These are phyloP conservation scores for Eudyptes chrysolophus DNA, from an alignment of 2,113 vertebrate genomes.

Conservation along the genomic window DNA sequence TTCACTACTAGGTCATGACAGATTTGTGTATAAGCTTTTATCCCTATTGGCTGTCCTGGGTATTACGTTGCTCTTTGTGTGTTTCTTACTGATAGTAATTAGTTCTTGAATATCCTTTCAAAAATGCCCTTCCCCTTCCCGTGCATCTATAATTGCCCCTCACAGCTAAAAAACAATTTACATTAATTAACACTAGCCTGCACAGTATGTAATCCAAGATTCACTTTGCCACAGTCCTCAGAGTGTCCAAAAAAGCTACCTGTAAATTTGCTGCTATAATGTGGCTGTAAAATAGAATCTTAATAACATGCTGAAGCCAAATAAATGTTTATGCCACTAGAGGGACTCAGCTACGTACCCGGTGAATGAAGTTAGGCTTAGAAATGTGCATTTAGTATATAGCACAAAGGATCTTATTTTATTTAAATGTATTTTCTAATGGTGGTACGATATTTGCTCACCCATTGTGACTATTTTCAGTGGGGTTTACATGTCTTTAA, in stretches of 20 bases:
- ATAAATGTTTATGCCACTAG: slow-evolving; percentile 46
- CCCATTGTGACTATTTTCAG: background rate
- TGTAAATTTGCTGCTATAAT: background rate
- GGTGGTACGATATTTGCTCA: background rate
- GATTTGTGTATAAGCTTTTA: slow-evolving; percentile 7
- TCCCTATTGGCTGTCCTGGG: slow-evolving; percentile 43
- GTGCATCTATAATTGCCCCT: background rate
- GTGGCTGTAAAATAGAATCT: background rate
- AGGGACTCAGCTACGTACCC: slow-evolving; percentile 60
- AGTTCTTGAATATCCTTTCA: slow-evolving; percentile 36
- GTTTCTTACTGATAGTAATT: slow-evolving; percentile 31
- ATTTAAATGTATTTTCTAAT: background rate
- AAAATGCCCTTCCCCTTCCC: slow-evolving; percentile 6
- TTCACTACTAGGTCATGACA: slow-evolving; percentile 27
- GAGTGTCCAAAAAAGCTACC: background rate
- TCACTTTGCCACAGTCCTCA: background rate
- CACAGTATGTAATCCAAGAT: background rate
- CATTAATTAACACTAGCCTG: background rate
- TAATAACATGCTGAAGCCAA: background rate
- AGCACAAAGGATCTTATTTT: background rate
- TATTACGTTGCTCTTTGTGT: slow-evolving; percentile 53
- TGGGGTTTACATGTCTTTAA: background rate
- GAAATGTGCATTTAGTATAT: background rate
- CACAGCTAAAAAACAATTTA: slow-evolving; percentile 31
- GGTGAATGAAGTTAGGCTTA: background rate